These are phyloP conservation scores for Trachythela sp. DNA, from an alignment of 64 coral and sea anemone genomes.

Conservation along the genomic window DNA sequence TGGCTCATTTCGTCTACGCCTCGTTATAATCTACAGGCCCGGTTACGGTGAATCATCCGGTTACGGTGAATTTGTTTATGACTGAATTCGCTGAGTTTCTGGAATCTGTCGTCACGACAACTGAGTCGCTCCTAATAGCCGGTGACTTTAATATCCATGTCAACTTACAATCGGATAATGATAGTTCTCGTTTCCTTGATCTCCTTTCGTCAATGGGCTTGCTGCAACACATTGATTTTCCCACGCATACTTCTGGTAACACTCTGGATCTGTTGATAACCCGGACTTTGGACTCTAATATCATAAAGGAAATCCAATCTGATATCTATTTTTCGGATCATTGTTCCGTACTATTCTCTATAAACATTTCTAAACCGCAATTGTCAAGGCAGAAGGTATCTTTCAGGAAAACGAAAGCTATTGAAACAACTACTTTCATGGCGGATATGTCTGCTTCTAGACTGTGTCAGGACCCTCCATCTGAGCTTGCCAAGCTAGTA, in stretches of 20 bases:
- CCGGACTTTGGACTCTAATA: conserved; percentile 21
- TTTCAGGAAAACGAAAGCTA: conserved; percentile 39
- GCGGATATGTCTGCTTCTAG: conserved; percentile 13
- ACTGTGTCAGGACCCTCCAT: conserved; percentile 31
- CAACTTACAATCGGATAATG: conserved; percentile 8
- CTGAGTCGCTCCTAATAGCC: neutral
- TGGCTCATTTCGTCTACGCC: conserved; percentile 33
- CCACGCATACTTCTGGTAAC: conserved; percentile 48
- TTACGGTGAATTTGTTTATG: neutral
- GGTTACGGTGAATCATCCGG: neutral
- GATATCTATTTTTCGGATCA: conserved; percentile 36
- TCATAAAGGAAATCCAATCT: conserved; percentile 23
- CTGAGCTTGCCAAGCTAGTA: conserved; percentile 18
- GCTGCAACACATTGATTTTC: conserved; percentile 25
- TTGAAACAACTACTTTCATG: conserved; percentile 18
- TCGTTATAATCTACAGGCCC: conserved; percentile 43
- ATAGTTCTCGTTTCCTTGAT: conserved; percentile 1
- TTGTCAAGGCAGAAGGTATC: conserved; percentile 34
- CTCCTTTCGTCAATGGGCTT: conserved; percentile 11
- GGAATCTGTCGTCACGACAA: neutral
- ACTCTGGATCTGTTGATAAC: conserved; percentile 46
- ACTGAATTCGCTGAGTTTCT: neutral
- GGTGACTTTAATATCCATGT: neutral
- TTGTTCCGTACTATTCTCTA: neutral
- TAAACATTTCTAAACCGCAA: conserved; percentile 16